These are phyloP conservation scores for Synchiropus splendidus DNA, from an alignment of 2,113 vertebrate genomes.

Conservation along the genomic window DNA sequence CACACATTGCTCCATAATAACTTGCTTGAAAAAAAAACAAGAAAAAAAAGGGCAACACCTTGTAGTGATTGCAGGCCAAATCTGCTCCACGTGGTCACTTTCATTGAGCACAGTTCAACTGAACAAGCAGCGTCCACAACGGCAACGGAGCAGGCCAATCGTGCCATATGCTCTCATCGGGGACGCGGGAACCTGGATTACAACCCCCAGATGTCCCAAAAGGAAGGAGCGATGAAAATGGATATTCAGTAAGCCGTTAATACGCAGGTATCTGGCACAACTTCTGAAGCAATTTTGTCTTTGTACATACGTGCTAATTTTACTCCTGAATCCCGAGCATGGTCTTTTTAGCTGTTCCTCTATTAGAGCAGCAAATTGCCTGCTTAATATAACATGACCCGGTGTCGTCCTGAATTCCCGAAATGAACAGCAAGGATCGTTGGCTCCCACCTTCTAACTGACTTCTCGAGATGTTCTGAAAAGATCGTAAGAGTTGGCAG, in stretches of 20 bases:
- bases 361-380: conserved; percentile 40
- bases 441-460: too few species aligned
- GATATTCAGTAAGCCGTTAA: conserved; percentile 12
- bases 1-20: conserved; percentile 25
- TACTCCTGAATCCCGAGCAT: conserved; percentile 11
- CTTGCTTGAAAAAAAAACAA: conserved; percentile 56
- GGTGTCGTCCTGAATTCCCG: conserved; percentile 33
- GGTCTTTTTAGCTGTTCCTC: conserved; percentile 14
- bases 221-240: conserved; percentile 3
- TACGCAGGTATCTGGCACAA: conserved; percentile 5
- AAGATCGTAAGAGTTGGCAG: too few species aligned
- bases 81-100: conserved; percentile 39
- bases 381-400: conserved; percentile 37
- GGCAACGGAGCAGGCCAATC: conserved; percentile 4
- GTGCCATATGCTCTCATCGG: conserved; percentile 8
- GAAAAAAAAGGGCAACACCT: conserved; percentile 48
- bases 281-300: conserved; percentile 1
- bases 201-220: not conserved
- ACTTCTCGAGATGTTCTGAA: too few species aligned
- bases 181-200: conserved; percentile 13
- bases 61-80: conserved; percentile 54
- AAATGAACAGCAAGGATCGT: conserved; percentile 16
- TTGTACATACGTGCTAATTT: conserved; percentile 12
- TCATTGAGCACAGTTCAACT: conserved; percentile 54
- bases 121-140: conserved; percentile 19